phyloP scores from a whole-genome alignment of 2,888 invertebrate species.

The Magallana nippona region DNA sequence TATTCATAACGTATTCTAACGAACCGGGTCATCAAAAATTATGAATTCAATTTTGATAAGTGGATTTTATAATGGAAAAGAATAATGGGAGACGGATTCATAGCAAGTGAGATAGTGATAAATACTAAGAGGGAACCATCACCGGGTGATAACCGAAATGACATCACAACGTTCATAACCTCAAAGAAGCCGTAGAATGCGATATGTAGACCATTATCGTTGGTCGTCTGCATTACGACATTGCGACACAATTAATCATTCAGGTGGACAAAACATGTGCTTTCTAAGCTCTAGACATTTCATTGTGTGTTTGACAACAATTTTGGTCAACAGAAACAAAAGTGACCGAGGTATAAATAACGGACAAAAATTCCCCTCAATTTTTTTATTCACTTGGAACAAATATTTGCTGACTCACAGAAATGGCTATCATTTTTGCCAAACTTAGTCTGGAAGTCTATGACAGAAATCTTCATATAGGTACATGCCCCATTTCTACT shows the following conservation, averaged over 20 bases:
- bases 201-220: background rate
- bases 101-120: too few species aligned
- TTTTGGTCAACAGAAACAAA: slow-evolving; percentile 7
- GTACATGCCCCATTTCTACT: too few species aligned
- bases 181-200: slow-evolving; percentile 1
- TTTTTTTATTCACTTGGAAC: slow-evolving; percentile 3
- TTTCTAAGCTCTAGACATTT: slow-evolving; percentile 30
- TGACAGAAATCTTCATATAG: too few species aligned
- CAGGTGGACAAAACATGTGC: slow-evolving; percentile 25
- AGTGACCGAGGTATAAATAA: slow-evolving; percentile 11
- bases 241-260: slow-evolving; percentile 19
- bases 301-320: slow-evolving; percentile 28
- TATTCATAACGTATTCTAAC: too few species aligned
- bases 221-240: slow-evolving; percentile 6
- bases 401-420: background rate
- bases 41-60: background rate
- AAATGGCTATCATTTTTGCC: background rate
- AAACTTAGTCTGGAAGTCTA: too few species aligned
- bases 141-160: background rate
- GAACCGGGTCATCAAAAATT: background rate
- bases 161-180: slow-evolving; percentile 10
- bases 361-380: slow-evolving; percentile 17
- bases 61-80: background rate
- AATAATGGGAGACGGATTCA: too few species aligned
- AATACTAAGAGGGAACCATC: background rate